Evolutionary conservation across 2,888 invertebrate genomes (phyloP), one percentile per base, ranked within the genome.

Genomic region (Hofmannophila pseudospretella): DNA sequence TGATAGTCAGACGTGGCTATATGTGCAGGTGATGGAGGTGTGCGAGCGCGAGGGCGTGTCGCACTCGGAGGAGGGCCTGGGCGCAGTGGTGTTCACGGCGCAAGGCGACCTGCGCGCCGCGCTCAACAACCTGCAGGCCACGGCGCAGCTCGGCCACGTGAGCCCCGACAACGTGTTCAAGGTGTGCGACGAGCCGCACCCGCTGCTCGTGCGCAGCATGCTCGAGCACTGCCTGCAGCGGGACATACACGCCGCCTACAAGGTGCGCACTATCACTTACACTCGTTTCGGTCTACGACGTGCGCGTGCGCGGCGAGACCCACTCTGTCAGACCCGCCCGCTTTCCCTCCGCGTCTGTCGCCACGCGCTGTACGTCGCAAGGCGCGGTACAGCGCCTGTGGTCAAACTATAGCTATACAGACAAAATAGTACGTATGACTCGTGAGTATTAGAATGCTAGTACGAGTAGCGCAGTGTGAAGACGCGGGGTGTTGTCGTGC

Each of bases 171-270:
- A 98, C 86, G 99, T 99, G 11, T 99, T 98, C 72, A 98, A 97
- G 38, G 98, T 99, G 7, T 99, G 99, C 72, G 99, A 99, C 75
- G 99, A 99, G 77, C 99, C 99, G 0, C 99, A 99, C 85, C 99
- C 99, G 0, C 89, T 97, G 69, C 81, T 97, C 1, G 93, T 99
- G 32, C 94, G 95, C 72, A 92, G 93, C 58, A 98, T 99, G 97
- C 82, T 99, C 32, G 91, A 93, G 46, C 89, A 91, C 53, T 99
- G 99, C 76, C 81, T 90, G 0, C 84, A 90, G 36, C 93, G 93
- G 27, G 93, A 97, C 59, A 92, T 98, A 41, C 93, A 94, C 42
- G 93, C 93, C 51, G 96, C 98, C 0, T 96, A 94, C 66, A 94
- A 93, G 77, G 82, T 80, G 4, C 13, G 26, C 11, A 9, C 14